Percentiles rank a stretch among this genome's conserved stretches.
These are phyloP conservation scores for Coptodon rendalli DNA, from an alignment of 2,113 vertebrate species.

Conservation along the genomic window DNA sequence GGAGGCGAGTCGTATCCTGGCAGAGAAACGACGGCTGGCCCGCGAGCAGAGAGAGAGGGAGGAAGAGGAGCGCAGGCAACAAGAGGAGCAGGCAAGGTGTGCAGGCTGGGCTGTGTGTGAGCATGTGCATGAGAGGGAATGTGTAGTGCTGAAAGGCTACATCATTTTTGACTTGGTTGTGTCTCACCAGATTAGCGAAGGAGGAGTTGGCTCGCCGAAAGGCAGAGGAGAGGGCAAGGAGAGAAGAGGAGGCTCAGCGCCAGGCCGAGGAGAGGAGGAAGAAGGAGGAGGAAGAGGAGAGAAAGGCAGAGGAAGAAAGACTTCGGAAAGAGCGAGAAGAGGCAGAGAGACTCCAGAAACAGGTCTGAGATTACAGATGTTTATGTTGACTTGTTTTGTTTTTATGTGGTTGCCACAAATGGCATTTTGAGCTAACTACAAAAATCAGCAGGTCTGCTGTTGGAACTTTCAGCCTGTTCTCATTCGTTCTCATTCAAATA, in stretches of 20 bases:
- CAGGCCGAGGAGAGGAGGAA: conserved; percentile 73
- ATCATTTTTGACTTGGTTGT: background rate
- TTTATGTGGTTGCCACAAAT: background rate
- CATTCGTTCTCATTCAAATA: background rate
- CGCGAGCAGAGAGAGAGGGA: conserved; percentile 89
- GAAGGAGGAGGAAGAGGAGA: conserved; percentile 72
- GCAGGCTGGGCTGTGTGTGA: background rate
- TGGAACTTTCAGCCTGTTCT: background rate
- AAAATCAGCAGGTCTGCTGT: background rate
- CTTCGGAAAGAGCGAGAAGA: conserved; percentile 78
- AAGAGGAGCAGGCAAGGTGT: conserved; percentile 82
- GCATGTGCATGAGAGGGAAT: background rate
- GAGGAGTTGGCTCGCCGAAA: conserved; percentile 84
- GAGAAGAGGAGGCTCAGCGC: conserved; percentile 79
- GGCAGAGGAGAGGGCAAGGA: conserved; percentile 79
- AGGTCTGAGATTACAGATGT: conserved; percentile 64
- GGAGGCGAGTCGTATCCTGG: conserved; percentile 86
- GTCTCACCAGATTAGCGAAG: conserved; percentile 73
- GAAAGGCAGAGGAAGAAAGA: conserved; percentile 75
- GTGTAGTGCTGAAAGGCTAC: background rate
- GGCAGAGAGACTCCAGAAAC: conserved; percentile 75
- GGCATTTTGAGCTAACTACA: background rate
- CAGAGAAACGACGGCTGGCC: conserved; percentile 88
- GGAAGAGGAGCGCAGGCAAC: conserved; percentile 79
- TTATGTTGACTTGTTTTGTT: background rate